A percentile compares a stretch with the other conserved stretches of the same genome.
phyloP scores from a whole-genome alignment of 2,888 invertebrate genomes.

The Cosmia trapezina region DNA sequence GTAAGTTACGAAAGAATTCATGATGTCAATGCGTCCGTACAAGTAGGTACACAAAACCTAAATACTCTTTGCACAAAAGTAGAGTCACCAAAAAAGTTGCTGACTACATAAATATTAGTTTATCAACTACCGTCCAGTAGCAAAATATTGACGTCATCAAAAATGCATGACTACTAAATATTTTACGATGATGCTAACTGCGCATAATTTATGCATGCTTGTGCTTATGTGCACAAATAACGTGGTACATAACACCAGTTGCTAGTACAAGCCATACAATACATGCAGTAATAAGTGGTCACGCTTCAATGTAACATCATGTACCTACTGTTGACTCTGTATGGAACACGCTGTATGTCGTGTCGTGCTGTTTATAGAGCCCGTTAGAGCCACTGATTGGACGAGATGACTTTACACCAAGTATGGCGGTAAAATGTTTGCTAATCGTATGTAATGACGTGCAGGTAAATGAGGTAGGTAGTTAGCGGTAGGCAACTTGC shows the following conservation, averaged over 20 bases:
- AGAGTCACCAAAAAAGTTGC: not conserved
- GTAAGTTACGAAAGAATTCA: not conserved
- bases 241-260: constrained; percentile 47
- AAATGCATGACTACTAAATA: constrained; percentile 43
- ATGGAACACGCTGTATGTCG: constrained; percentile 57
- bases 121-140: constrained; percentile 13
- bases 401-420: constrained; percentile 64
- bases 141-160: constrained; percentile 25
- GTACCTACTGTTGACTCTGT: constrained; percentile 62
- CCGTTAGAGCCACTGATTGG: constrained; percentile 76
- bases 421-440: constrained; percentile 62
- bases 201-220: constrained; percentile 43
- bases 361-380: constrained; percentile 73
- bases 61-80: not conserved
- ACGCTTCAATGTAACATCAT: constrained; percentile 56
- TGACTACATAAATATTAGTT: not conserved
- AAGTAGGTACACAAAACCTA: too few species aligned
- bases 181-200: constrained; percentile 48
- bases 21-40: not conserved
- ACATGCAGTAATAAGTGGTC: constrained; percentile 48
- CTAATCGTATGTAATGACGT: constrained; percentile 53
- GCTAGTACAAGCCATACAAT: constrained; percentile 17
- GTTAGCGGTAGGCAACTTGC: constrained; percentile 17
- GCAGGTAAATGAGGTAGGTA: constrained; percentile 24
- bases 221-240: constrained; percentile 41